phyloP scores from a whole-genome alignment of 1,140 invertebrate genomes.

The Drosophila orena region DNA sequence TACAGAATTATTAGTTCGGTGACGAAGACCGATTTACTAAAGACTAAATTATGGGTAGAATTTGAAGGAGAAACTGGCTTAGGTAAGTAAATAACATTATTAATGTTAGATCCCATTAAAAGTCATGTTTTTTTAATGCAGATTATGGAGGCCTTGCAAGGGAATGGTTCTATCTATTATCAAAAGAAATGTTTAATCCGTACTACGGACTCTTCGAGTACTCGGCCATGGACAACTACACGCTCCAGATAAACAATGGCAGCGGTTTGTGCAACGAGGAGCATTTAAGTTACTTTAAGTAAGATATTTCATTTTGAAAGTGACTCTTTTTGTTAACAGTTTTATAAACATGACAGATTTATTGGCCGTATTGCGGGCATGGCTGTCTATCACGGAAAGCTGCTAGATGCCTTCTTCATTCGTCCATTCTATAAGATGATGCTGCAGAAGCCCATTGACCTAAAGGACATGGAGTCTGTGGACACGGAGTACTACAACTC shows the following conservation, averaged over 20 bases:
- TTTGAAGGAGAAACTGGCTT: constrained; percentile 98
- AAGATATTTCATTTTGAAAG: not conserved
- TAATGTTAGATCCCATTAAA: not conserved
- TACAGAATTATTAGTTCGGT: constrained; percentile 95
- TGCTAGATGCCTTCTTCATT: constrained; percentile 98
- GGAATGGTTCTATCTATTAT: constrained; percentile 99
- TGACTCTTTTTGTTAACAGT: not conserved
- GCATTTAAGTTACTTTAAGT: constrained; percentile 98
- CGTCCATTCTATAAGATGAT: constrained; percentile 99
- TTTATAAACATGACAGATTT: constrained; percentile 86
- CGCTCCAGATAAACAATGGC: constrained; percentile 98
- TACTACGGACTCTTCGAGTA: constrained; percentile 99
- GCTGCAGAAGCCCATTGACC: constrained; percentile 96
- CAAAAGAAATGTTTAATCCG: constrained; percentile 99
- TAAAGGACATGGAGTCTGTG: constrained; percentile 99
- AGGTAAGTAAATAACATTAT: constrained; percentile 43
- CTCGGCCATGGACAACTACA: constrained; percentile 99
- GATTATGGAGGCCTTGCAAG: constrained; percentile 98
- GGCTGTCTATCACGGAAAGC: constrained; percentile 99
- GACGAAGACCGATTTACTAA: constrained; percentile 93
- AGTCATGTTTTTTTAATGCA: constrained; percentile 31
- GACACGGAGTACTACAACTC: constrained; percentile 99
- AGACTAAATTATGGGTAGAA: constrained; percentile 99
- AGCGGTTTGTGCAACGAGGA: constrained; percentile 99
- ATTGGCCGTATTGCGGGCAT: constrained; percentile 98